Evolutionary conservation across 2,888 invertebrate genomes (phyloP).

Genomic region (Drosophila meridiana): DNA sequence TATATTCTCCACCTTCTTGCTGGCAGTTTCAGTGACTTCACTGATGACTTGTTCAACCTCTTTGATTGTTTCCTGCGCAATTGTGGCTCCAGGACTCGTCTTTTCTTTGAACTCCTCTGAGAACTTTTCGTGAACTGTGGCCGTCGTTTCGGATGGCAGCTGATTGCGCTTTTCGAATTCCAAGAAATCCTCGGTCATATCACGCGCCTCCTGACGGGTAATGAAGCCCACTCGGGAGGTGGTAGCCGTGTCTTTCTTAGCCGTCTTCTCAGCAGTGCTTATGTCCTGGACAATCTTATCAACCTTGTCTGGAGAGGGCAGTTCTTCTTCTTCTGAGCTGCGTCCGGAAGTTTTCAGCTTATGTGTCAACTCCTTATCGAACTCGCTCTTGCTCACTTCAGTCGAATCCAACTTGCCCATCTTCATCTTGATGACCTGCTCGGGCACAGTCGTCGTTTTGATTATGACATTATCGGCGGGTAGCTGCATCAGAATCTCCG

Average conservation of each 20-base stretch:
- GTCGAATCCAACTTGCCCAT: conserved; percentile 83
- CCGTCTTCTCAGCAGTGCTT: conserved; percentile 62
- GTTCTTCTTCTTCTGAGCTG: conserved; percentile 77
- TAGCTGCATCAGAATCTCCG: conserved; percentile 85
- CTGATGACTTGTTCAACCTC: conserved; percentile 69
- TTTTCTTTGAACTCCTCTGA: conserved; percentile 77
- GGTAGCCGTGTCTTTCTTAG: conserved; percentile 54
- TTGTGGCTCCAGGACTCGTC: conserved; percentile 42
- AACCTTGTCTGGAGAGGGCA: conserved; percentile 64
- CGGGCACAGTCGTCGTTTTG: conserved; percentile 83
- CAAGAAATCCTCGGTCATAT: conserved; percentile 82
- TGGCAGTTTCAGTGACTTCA: conserved; percentile 70
- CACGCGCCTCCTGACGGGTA: conserved; percentile 76
- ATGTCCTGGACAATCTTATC: conserved; percentile 73
- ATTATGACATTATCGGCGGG: conserved; percentile 85
- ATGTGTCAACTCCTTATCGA: conserved; percentile 84
- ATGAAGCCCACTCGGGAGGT: conserved; percentile 60
- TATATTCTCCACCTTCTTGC: conserved; percentile 76
- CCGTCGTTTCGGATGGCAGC: conserved; percentile 56
- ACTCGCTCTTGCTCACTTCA: conserved; percentile 84
- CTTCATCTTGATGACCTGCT: conserved; percentile 85
- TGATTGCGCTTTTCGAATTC: conserved; percentile 78
- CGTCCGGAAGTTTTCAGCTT: conserved; percentile 84
- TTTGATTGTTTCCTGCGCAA: conserved; percentile 61
- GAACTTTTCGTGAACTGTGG: conserved; percentile 71